phyloP scores from a whole-genome alignment of 1,140 invertebrate species.

The Eriocheir sinensis region DNA sequence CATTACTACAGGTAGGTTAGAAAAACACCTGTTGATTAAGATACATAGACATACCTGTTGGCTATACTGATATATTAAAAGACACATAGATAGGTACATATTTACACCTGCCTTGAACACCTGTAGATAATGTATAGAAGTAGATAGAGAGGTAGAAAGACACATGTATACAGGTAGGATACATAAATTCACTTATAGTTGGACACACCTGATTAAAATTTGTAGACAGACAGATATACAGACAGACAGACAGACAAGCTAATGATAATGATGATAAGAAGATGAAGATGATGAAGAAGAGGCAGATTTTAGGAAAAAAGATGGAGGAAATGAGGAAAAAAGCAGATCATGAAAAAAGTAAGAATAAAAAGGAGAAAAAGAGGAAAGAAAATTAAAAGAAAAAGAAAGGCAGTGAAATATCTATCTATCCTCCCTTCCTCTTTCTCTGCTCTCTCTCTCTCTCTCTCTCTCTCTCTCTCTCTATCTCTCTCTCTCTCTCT shows the following conservation, averaged over 20 bases:
- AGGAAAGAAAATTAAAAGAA: no score
- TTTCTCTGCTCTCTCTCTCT: slow-evolving; percentile 49
- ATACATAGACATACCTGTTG: no score
- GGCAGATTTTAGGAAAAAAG: background rate
- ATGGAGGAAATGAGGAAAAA: background rate
- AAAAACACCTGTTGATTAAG: no score
- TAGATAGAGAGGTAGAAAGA: no score
- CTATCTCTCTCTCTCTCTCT: background rate
- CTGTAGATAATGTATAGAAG: no score
- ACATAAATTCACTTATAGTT: background rate
- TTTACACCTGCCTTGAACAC: no score
- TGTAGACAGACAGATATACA: background rate
- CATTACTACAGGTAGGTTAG: no score
- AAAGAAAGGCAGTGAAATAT: no score
- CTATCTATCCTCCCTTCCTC: no score
- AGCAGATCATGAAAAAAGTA: no score
- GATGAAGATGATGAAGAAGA: background rate
- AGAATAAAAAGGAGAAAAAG: no score
- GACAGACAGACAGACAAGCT: background rate
- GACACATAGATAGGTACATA: background rate
- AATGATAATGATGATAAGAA: background rate
- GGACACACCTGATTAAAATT: background rate
- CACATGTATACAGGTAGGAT: no score
- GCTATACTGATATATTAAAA: background rate
- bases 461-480: slow-evolving; percentile 36